Base-by-base conservation (phyloP, 2,888 invertebrate species). In the Molorchus minor region DNA sequence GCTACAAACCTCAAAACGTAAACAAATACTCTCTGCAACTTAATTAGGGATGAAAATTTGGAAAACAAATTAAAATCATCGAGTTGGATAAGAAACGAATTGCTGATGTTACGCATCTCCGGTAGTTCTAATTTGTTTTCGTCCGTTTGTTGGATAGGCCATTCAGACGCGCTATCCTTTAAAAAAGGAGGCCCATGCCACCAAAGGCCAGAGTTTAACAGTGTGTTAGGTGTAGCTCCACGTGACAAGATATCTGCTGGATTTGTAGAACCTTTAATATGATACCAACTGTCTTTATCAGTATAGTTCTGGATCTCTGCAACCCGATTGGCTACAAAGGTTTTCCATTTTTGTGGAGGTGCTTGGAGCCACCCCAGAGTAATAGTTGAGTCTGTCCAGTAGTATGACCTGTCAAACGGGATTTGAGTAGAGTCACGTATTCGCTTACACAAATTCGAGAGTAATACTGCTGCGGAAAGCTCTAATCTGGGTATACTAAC, bases 181-280 rank as follows among this genome's bases (percentile, higher is more conserved):
- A 56, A 16, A 33, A 38, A 59, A 10, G 17, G 10, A 12, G 53
- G 58, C 4, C 53, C 46, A 1, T 36, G 16, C 58, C 53, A 58
- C 58, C 45, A 58, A 2, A 54, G n/a, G 13, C 40, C 1, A 16
- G n/a, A 29, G 2, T 33, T 33, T 10, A 4, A 3, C 5, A 41
- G 5, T 12, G 12, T 17, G 3, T 19, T 41, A 3, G 41, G 20
- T 10, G n/a, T 41, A 17, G 12, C n/a, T n/a, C 57, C 57, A 12
- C 57, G 40, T 10, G 40, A 55, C 5, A 21, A 43, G 3, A 33
- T 2, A 40, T 57, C 57, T 19, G 53, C 54, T 4, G 57, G 57
- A 21, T 57, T 57, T 36, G 56, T 16, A 16, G 10, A 13, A 5
- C 53, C 29, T 4, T 12, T n/a, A n/a, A 57, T 36, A 43, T 56